A percentile compares a stretch with the other conserved stretches of the same genome.
phyloP scores from a whole-genome alignment of 2,888 invertebrate genomes.

The Chrysolina americana region DNA sequence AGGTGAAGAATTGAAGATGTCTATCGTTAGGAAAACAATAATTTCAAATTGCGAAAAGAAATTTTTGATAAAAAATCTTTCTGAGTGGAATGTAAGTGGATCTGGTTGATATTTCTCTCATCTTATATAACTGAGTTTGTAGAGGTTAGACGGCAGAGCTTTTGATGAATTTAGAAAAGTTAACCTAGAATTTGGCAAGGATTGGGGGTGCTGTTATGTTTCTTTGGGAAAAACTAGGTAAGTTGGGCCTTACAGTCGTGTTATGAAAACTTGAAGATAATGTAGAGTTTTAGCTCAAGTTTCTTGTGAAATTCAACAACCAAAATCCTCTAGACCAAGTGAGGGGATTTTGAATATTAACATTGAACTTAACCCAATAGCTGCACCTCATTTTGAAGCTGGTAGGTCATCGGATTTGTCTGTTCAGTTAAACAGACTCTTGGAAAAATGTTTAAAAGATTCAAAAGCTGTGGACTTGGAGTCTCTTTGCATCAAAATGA shows the following conservation, averaged over 20 bases:
- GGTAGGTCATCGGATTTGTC: constrained; percentile 81
- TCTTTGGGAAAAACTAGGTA: constrained; percentile 86
- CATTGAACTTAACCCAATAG: constrained; percentile 90
- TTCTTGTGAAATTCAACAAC: constrained; percentile 88
- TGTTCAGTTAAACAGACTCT: constrained; percentile 82
- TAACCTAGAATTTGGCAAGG: constrained; percentile 83
- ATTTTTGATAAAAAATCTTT: constrained; percentile 78
- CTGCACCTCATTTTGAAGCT: constrained; percentile 86
- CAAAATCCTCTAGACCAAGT: constrained; percentile 88
- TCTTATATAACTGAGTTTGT: constrained; percentile 38
- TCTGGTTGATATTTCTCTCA: background rate
- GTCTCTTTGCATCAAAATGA: constrained; percentile 93
- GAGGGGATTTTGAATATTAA: constrained; percentile 91
- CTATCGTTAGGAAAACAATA: constrained; percentile 77
- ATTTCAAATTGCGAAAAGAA: constrained; percentile 81
- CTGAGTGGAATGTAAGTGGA: constrained; percentile 76
- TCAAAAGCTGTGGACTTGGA: constrained; percentile 94
- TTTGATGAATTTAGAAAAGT: constrained; percentile 82
- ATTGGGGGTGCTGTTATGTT: constrained; percentile 86
- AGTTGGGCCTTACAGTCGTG: constrained; percentile 43
- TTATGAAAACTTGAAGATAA: constrained; percentile 13
- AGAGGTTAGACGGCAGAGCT: constrained; percentile 85
- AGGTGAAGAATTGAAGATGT: constrained; percentile 52
- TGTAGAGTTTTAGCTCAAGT: constrained; percentile 88
- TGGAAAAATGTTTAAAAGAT: constrained; percentile 92